Conservation (phyloP, 2,888 invertebrate genomes). For the Cephus nigrinus region DNA sequence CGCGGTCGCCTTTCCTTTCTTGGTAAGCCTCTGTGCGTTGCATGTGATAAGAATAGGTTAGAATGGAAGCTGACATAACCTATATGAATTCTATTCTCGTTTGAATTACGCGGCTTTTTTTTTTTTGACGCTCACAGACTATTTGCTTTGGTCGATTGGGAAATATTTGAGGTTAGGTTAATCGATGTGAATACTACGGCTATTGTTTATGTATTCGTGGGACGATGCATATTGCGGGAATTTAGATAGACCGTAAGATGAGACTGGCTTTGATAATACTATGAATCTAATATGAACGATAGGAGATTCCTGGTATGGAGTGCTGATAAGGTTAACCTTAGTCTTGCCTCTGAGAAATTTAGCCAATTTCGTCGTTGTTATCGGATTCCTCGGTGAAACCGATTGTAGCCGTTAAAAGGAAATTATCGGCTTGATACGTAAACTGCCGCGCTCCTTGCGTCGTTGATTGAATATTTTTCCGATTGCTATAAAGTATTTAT, state of each 20-base stretch:
- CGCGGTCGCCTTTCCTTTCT: not conserved
- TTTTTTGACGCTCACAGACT: not conserved
- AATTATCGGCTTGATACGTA: not conserved
- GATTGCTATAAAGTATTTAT: not conserved
- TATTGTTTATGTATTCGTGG: not conserved
- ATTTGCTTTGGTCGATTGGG: not conserved
- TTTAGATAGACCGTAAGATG: not conserved
- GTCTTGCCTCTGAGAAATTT: not conserved
- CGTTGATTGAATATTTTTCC: not conserved
- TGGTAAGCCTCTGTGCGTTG: not conserved
- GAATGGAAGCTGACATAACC: not conserved
- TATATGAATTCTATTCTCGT: not conserved
- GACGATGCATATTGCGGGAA: not conserved
- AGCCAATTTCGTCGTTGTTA: not conserved
- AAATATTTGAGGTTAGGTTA: not conserved
- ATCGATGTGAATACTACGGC: not conserved
- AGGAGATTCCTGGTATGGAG: not conserved
- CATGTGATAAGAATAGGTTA: not conserved
- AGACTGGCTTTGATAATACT: not conserved
- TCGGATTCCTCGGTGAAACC: not conserved
- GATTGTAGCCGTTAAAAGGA: not conserved
- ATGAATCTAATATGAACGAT: not conserved
- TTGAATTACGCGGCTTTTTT: not conserved
- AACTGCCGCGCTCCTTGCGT: not conserved
- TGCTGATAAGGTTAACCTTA: not conserved